Percentiles rank a stretch among this genome's conserved stretches.
Evolutionary conservation across 1,140 invertebrate genomes (phyloP).

Genomic region (Archegozetes longisetosus): DNA sequence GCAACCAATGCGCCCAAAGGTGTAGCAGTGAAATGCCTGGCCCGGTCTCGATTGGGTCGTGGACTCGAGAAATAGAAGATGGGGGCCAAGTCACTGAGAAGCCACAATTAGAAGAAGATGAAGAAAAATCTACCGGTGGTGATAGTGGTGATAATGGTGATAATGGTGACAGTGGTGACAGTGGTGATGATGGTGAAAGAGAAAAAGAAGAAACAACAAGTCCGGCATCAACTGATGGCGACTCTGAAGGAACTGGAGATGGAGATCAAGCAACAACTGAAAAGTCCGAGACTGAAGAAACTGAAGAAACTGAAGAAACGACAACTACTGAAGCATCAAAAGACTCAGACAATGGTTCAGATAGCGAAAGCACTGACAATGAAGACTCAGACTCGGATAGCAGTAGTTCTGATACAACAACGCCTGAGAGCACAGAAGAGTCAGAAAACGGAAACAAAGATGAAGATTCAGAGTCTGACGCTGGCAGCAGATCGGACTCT

Average conservation of each 20-base stretch:
- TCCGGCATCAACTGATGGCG: neutral
- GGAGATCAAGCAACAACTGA: neutral
- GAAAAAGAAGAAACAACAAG: neutral
- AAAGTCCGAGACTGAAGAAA: neutral
- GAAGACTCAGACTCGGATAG: neutral
- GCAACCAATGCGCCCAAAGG: constrained; percentile 16
- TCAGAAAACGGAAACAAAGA: neutral
- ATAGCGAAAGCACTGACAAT: neutral
- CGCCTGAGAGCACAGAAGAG: neutral
- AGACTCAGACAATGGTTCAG: neutral
- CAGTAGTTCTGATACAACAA: neutral
- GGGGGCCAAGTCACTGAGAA: neutral
- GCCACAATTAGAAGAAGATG: neutral
- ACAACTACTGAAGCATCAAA: neutral
- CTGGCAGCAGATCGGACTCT: neutral
- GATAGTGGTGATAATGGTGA: neutral
- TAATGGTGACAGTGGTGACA: neutral
- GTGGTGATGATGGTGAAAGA: neutral
- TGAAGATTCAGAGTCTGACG: constrained; percentile 5
- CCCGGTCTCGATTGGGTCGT: constrained; percentile 5
- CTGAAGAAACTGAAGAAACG: neutral
- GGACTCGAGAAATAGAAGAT: constrained; percentile 4
- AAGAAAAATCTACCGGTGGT: neutral
- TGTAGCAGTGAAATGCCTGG: constrained; percentile 15
- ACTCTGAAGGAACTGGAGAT: neutral